phyloP scores from a whole-genome alignment of 1,140 invertebrate genomes.

The Gryllus bimaculatus region DNA sequence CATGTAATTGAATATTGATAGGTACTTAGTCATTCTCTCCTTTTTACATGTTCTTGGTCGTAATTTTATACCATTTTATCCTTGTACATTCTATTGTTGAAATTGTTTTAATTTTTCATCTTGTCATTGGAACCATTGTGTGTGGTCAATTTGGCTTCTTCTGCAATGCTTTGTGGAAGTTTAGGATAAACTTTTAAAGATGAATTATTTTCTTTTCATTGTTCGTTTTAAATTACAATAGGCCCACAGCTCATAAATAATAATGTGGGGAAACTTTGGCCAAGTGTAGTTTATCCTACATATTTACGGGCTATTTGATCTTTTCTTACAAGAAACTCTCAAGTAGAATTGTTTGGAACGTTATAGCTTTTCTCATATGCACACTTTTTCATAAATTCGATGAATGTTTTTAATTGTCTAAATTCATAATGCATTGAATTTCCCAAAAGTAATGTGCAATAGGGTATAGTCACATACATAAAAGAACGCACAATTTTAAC shows the following conservation, averaged over 20 bases:
- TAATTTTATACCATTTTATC: not conserved
- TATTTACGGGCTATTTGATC: not conserved
- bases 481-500: constrained; percentile 18
- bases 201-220: not conserved
- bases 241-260: not conserved
- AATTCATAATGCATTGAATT: not conserved
- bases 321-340: not conserved
- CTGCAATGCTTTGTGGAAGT: not conserved
- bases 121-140: not conserved
- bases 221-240: not conserved
- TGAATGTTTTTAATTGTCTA: not conserved
- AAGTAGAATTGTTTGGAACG: not conserved
- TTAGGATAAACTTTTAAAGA: not conserved
- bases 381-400: not conserved
- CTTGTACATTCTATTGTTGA: not conserved
- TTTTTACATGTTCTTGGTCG: not conserved
- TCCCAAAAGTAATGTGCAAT: constrained; percentile 17
- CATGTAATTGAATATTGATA: not conserved
- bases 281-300: not conserved
- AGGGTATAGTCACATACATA: constrained; percentile 17
- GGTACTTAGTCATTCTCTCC: not conserved
- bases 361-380: not conserved
- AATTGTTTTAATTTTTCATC: not conserved
- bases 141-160: not conserved
- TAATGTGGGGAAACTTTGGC: not conserved